phyloP scores from a whole-genome alignment of 2,113 vertebrate species.

The Silurus meridionalis region DNA sequence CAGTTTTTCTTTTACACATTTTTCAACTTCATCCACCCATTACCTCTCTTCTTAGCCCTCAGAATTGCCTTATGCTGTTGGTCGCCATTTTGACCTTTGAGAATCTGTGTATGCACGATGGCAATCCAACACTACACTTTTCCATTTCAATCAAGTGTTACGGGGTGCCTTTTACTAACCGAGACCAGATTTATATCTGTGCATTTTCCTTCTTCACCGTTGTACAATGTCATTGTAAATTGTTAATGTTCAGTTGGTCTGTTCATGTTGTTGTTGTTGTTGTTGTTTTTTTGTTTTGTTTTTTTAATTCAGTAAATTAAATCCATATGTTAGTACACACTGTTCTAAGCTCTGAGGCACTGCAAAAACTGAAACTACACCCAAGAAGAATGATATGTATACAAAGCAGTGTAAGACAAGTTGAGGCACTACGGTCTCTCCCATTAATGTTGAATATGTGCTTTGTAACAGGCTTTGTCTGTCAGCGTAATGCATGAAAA shows the following conservation, averaged over 20 bases:
- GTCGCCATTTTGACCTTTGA: constrained; percentile 35
- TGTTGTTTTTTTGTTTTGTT: not conserved
- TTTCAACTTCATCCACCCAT: not conserved
- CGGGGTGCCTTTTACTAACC: constrained; percentile 50
- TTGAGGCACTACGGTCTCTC: constrained; percentile 23
- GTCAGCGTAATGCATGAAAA: constrained; percentile 2
- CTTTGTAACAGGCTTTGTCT: constrained; percentile 14
- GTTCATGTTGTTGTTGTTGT: not conserved
- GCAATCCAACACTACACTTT: constrained; percentile 39
- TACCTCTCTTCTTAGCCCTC: constrained; percentile 35
- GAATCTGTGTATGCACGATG: constrained; percentile 30
- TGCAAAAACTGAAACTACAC: constrained; percentile 27
- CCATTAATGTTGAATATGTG: constrained; percentile 27
- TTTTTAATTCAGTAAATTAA: constrained; percentile 20
- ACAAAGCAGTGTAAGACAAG: constrained; percentile 13
- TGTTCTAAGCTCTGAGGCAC: constrained; percentile 36
- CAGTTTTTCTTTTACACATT: not conserved
- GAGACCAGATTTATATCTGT: constrained; percentile 43
- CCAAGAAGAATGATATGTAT: not conserved
- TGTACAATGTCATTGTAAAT: constrained; percentile 14
- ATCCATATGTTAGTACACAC: constrained; percentile 42
- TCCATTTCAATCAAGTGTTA: constrained; percentile 27
- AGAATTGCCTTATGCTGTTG: constrained; percentile 52
- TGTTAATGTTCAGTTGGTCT: not conserved
- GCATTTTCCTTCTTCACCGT: constrained; percentile 16